These are phyloP conservation scores for Microtus oregoni DNA, from an alignment of 2,113 vertebrate species.

Conservation along the genomic window DNA sequence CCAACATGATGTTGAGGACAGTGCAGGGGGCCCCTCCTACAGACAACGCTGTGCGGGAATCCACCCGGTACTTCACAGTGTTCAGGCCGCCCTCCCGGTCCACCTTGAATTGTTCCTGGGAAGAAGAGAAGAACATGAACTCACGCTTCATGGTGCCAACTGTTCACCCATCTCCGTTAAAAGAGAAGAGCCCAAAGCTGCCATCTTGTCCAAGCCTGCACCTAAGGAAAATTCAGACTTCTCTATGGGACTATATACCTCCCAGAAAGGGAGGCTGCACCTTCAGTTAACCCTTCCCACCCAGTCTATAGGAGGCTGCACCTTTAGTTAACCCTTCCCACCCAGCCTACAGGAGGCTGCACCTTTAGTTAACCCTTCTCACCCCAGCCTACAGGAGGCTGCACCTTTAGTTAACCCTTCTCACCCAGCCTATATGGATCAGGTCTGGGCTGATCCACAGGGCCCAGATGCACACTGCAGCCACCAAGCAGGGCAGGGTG, in stretches of 20 bases:
- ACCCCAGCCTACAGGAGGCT: too few relatives aligned
- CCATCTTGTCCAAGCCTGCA: not conserved
- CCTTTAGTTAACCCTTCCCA: not conserved
- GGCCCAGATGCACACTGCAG: not conserved
- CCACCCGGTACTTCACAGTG: conserved; percentile 93
- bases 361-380: too few relatives aligned
- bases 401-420: too few relatives aligned
- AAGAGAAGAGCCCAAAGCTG: not conserved
- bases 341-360: too few relatives aligned
- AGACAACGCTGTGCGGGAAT: conserved; percentile 91
- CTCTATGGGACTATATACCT: not conserved
- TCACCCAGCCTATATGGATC: not conserved
- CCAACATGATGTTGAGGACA: conserved; percentile 91
- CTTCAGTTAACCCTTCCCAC: not conserved
- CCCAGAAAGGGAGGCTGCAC: not conserved
- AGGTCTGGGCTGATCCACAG: not conserved
- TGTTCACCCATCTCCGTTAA: not conserved
- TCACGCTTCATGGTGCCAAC: not conserved
- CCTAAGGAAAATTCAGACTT: not conserved
- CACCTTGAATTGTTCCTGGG: conserved; percentile 97
- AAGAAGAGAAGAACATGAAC: not conserved
- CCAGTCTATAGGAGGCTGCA: not conserved
- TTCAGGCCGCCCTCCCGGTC: conserved; percentile 95
- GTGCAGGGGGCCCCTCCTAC: conserved; percentile 95
- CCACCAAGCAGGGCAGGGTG: not conserved